Percentiles rank a stretch among this genome's conserved stretches.
phyloP scores from a whole-genome alignment of 1,140 invertebrate species.

The Hydropsyche tenuis region DNA sequence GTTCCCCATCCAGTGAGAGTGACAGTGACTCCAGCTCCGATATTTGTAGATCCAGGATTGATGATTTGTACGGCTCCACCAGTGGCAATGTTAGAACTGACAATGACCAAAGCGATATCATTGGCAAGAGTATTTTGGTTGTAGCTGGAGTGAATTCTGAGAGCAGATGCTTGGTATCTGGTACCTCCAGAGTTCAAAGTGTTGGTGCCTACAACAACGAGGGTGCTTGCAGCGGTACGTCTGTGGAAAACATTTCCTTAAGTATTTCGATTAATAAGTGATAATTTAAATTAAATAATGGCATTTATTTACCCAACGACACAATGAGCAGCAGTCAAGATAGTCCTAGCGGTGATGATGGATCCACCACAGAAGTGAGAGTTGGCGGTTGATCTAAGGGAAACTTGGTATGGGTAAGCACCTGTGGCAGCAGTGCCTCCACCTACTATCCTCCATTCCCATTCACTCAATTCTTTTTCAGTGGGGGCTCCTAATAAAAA shows the following conservation, averaged over 20 bases:
- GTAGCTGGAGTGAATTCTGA: constrained; percentile 62
- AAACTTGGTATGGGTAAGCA: constrained; percentile 59
- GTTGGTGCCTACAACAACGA: constrained; percentile 62
- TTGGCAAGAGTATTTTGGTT: constrained; percentile 57
- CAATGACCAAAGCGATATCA: constrained; percentile 63
- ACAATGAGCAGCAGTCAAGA: constrained; percentile 65
- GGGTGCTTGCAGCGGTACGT: constrained; percentile 51
- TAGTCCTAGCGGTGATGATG: constrained; percentile 58
- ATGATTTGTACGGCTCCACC: constrained; percentile 56
- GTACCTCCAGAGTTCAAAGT: constrained; percentile 60
- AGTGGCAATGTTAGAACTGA: constrained; percentile 57
- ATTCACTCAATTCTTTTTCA: constrained; percentile 20
- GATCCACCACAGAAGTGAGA: constrained; percentile 63
- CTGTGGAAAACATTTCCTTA: constrained; percentile 46
- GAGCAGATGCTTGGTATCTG: constrained; percentile 55
- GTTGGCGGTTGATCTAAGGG: constrained; percentile 54
- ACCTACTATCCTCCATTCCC: constrained; percentile 57
- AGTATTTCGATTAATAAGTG: neutral
- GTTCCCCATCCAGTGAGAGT: constrained; percentile 63
- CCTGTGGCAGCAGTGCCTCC: constrained; percentile 56
- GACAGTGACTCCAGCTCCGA: constrained; percentile 54
- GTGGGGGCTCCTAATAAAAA: constrained; percentile 37
- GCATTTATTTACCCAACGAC: constrained; percentile 53
- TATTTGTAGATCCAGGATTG: constrained; percentile 52
- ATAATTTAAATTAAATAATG: no score